A percentile compares a stretch with the other conserved stretches of the same genome.
Evolutionary conservation across 2,113 vertebrate species (phyloP).

Genomic region (Callipepla californica): DNA sequence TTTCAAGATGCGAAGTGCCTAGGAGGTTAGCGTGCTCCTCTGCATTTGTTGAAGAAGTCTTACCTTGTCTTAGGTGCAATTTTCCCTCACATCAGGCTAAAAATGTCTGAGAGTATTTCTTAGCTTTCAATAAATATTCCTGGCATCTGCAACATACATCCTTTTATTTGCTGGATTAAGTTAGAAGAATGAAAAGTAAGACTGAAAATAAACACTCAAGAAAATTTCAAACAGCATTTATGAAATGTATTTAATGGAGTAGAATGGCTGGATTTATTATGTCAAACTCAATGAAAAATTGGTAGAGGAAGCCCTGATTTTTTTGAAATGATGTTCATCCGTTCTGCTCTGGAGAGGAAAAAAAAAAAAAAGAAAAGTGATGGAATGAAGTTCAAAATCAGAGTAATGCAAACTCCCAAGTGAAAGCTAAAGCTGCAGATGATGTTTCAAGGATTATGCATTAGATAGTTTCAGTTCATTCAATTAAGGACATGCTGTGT

Average conservation of each 20-base stretch:
- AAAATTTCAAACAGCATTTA: background rate
- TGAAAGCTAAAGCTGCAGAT: conserved; percentile 51
- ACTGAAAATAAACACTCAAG: background rate
- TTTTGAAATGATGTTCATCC: accelerated
- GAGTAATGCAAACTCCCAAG: background rate
- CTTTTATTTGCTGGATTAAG: background rate
- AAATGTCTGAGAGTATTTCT: background rate
- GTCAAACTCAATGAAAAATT: background rate
- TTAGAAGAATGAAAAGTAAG: background rate
- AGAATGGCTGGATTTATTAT: background rate
- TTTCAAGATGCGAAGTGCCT: background rate
- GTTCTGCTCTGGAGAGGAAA: background rate
- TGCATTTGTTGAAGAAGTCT: background rate
- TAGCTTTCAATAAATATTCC: background rate
- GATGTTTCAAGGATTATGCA: conserved; percentile 46
- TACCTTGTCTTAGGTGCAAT: background rate
- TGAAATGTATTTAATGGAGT: background rate
- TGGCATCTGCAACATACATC: background rate
- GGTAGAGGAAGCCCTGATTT: background rate
- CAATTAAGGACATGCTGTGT: background rate
- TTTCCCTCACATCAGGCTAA: background rate
- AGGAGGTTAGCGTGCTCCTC: background rate
- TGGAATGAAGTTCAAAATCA: background rate
- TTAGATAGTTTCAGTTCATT: conserved; percentile 54
- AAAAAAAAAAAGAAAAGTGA: background rate